Percentiles rank a stretch among this genome's conserved stretches.
Conservation (phyloP, 2,113 vertebrate species). For the Grus americana region DNA sequence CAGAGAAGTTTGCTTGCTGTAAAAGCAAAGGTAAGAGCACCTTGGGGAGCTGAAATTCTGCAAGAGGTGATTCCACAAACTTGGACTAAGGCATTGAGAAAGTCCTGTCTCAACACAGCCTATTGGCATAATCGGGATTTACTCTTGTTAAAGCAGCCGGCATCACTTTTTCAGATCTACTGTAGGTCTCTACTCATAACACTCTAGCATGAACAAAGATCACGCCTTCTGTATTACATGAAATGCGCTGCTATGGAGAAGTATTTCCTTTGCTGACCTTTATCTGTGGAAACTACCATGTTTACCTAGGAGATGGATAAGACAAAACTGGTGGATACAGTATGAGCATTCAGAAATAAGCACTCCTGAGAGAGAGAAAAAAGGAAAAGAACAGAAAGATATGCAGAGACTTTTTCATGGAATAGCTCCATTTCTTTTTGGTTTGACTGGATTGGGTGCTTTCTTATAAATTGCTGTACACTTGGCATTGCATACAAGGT, state of each 20-base stretch:
- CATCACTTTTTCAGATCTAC: neutral
- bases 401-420: neutral
- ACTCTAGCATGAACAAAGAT: neutral
- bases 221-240: neutral
- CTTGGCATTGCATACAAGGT: neutral
- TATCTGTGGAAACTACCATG: fast-evolving
- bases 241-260: neutral
- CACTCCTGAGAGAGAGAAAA: neutral
- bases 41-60: neutral
- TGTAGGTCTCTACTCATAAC: neutral
- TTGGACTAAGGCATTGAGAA: neutral
- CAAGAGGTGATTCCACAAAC: neutral
- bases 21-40: neutral
- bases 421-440: neutral
- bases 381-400: neutral
- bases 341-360: neutral
- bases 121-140: neutral
- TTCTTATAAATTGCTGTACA: neutral
- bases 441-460: neutral
- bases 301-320: neutral
- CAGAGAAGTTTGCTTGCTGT: neutral
- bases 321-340: neutral
- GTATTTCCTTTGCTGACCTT: neutral
- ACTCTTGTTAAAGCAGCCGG: neutral
- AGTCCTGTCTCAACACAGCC: neutral